Evolutionary conservation across 2,888 invertebrate species (phyloP), one percentile per base, ranked within the genome.

Genomic region (Tiphia femorata): DNA sequence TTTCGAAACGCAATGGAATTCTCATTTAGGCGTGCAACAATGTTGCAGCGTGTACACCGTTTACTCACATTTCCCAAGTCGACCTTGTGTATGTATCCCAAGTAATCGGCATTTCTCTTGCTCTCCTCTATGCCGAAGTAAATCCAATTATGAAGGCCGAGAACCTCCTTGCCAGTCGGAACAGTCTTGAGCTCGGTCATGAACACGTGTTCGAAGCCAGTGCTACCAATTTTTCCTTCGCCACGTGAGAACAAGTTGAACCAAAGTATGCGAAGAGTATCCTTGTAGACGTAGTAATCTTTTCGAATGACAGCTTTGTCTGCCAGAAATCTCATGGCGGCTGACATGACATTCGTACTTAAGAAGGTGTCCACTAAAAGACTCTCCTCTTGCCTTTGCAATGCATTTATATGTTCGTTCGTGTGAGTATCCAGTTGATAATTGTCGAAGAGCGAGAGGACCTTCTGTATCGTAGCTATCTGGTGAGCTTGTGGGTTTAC

Each of bases 181-280:
- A 88, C 88, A 69, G 90, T 89, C 81, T 93, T 94, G 0, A 93
- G 85, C 86, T 97, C 97, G 0, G 95, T 92, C 2, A 96, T 88
- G 82, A 97, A 96, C 17, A 96, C 90, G 77, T 97, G 97, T 82
- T 97, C 97, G 78, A 97, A 97, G 1, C 95, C 97, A 30, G 93
- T 93, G 71, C 96, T 96, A 57, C 96, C 93, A 17, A 93, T 88
- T 77, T 89, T 89, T 21, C 93, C 92, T 10, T 78, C 78, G 23
- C 93, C 91, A 60, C 96, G 87, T 0, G 95, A 91, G 80, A 95
- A 97, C 68, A 94, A 87, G 25, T 90, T 90, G 77, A 94, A 94
- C 93, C 93, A 94, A 8, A 93, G 81, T 61, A 88, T 88, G 76
- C 91, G 89, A 7, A 94, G 80, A n/a, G 89, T 86, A 72, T 92